Evolutionary conservation across 2,113 vertebrate species (phyloP), one percentile per base, ranked within the genome.

Genomic region (Nanger granti): DNA sequence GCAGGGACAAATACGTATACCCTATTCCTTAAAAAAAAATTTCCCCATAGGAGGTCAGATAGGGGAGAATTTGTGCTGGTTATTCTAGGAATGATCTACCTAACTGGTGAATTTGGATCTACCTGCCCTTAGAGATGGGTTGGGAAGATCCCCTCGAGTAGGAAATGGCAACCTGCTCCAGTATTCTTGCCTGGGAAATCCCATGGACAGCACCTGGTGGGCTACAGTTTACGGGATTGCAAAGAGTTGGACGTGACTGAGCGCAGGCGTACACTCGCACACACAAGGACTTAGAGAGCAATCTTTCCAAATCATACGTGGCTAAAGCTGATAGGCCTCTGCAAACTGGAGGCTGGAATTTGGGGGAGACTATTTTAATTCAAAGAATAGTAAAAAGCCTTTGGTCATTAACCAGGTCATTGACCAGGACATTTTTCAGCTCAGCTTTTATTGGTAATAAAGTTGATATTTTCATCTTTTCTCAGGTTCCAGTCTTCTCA

Each of bases 321-420:
- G 66, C 73, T 49, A 64, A 92, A 89, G 82, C 57, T 57, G 80
- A 41, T 87, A 90, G 49, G n/a, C 24, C 41, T 91, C 11, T 60
- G 20, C 29, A 69, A 82, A 20, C 22, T 41, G 80, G 26, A 89
- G 85, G 31, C 4, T 62, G 84, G 44, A 86, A 4, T 66, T 82
- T 62, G 52, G 47, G 52, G 20, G 49, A 92, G n/a, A 79, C 57
- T 13, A 83, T 86, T 95, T 91, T 88, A 89, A 94, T 90, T 95
- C 52, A 83, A 49, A 24, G 54, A 62, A 89, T n/a, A 92, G 47
- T 83, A 34, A 95, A 82, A 89, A 87, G 66, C 11, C 94, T 69
- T 34, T 15, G 2, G 28, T 76, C 20, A 20, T 55, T 55, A 91
- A 87, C 31, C 76, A 59, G 2, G 28, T 62, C 20, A 20, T 47